Evolutionary conservation across 2,888 invertebrate species (phyloP).

Genomic region (Caenorhabditis afra): DNA sequence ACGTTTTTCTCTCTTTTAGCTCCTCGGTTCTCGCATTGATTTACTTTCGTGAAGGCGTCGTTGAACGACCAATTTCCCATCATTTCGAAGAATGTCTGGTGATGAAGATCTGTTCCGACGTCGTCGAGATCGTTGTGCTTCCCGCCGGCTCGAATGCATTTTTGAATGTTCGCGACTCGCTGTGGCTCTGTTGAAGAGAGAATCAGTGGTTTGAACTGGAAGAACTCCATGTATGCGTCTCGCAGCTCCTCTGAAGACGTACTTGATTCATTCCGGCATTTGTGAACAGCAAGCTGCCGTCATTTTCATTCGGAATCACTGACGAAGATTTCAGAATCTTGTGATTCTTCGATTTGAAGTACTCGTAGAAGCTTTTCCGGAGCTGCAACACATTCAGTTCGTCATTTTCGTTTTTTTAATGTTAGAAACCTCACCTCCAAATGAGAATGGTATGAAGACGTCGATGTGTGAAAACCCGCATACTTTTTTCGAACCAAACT

Average conservation of each 20-base stretch:
- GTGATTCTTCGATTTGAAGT: conserved; percentile 88
- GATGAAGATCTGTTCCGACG: conserved; percentile 99
- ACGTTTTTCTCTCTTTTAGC: too few relatives aligned
- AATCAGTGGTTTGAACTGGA: conserved; percentile 94
- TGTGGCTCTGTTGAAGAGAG: conserved; percentile 90
- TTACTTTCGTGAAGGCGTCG: conserved; percentile 92
- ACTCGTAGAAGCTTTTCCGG: conserved; percentile 86
- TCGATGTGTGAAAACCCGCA: conserved; percentile 47
- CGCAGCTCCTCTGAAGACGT: background rate
- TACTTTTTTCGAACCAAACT: conserved; percentile 1
- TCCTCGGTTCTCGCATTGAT: background rate
- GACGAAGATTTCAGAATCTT: conserved; percentile 96
- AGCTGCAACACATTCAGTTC: conserved; percentile 52
- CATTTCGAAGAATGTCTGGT: conserved; percentile 99
- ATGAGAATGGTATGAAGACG: conserved; percentile 55
- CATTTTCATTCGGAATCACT: conserved; percentile 95
- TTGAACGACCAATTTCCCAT: conserved; percentile 99
- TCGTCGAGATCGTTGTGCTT: conserved; percentile 99
- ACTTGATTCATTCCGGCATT: conserved; percentile 99
- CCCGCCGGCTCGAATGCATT: conserved; percentile 95
- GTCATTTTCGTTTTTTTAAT: conserved; percentile 2
- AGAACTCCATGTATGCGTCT: background rate
- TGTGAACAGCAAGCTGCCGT: conserved; percentile 94
- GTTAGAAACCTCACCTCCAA: conserved; percentile 23
- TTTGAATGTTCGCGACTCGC: conserved; percentile 94